Conservation (phyloP, 1,140 invertebrate genomes). For the Heliconius himera region DNA sequence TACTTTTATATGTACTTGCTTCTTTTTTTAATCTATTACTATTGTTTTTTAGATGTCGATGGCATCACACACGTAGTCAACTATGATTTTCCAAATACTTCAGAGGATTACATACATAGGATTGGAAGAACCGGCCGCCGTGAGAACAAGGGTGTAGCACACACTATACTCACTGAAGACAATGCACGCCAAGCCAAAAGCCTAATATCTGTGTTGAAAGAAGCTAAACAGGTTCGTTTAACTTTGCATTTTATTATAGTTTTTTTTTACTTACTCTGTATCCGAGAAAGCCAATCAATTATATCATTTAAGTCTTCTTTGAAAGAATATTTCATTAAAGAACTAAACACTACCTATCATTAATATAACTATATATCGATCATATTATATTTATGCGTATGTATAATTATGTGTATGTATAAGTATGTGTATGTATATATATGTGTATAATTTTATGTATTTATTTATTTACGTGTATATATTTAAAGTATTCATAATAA, state of each 20-base stretch:
- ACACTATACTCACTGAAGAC: slow-evolving; percentile 91
- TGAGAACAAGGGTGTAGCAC: slow-evolving; percentile 90
- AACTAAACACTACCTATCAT: too few species aligned
- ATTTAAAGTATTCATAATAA: too few species aligned
- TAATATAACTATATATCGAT: too few species aligned
- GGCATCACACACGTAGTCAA: slow-evolving; percentile 95
- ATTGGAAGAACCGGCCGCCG: slow-evolving; percentile 94
- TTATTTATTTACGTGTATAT: too few species aligned
- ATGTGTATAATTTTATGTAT: too few species aligned
- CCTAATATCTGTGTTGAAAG: slow-evolving; percentile 66
- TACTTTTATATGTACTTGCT: background rate
- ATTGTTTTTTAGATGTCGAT: slow-evolving; percentile 82
- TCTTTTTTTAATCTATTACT: background rate
- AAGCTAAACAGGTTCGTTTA: slow-evolving; percentile 69
- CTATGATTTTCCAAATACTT: slow-evolving; percentile 93
- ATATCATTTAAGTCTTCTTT: too few species aligned
- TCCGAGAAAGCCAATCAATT: too few species aligned
- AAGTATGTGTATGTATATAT: too few species aligned
- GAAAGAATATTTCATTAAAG: too few species aligned
- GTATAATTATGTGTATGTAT: too few species aligned
- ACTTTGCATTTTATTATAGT: background rate
- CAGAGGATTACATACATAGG: slow-evolving; percentile 95
- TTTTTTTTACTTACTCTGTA: too few species aligned
- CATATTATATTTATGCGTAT: too few species aligned
- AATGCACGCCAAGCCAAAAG: slow-evolving; percentile 86